Evolutionary conservation across 2,888 invertebrate genomes (phyloP).

Genomic region (Chirona hameri): DNA sequence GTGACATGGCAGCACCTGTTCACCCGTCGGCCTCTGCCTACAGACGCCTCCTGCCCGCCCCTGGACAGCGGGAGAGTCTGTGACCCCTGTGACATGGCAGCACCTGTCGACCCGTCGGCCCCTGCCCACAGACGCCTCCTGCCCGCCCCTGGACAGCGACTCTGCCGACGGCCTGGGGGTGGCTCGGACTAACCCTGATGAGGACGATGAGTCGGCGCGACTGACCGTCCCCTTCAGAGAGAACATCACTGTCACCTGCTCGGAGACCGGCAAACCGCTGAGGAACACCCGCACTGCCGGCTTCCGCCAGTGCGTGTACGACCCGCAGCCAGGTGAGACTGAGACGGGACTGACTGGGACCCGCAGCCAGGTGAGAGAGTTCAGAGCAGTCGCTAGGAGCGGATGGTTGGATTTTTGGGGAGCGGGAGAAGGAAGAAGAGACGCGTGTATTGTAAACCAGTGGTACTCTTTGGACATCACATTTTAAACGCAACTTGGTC

Average conservation of each 20-base stretch:
- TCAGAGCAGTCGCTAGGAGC: too few relatives aligned
- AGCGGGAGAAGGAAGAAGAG: too few relatives aligned
- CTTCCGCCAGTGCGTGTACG: conserved; percentile 92
- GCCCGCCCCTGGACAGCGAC: conserved; percentile 44
- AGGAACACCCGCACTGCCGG: conserved; percentile 75
- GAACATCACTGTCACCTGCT: conserved; percentile 81
- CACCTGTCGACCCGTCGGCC: neutral
- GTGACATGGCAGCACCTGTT: too few relatives aligned
- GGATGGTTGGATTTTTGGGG: too few relatives aligned
- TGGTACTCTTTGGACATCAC: too few relatives aligned
- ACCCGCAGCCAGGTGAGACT: conserved; percentile 69
- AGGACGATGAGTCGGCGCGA: conserved; percentile 65
- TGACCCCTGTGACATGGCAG: too few relatives aligned
- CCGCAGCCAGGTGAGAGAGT: too few relatives aligned
- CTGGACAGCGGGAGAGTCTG: too few relatives aligned
- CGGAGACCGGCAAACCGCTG: conserved; percentile 69
- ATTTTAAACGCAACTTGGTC: too few relatives aligned
- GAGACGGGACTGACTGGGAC: too few relatives aligned
- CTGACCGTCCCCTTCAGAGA: conserved; percentile 83
- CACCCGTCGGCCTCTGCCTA: neutral
- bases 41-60: conserved; percentile 43
- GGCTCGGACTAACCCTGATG: conserved; percentile 65
- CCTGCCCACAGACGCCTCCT: conserved; percentile 39
- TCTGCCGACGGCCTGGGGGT: conserved; percentile 43
- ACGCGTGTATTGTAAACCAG: too few relatives aligned